Percentiles rank a stretch among this genome's conserved stretches.
phyloP scores from a whole-genome alignment of 2,888 invertebrate genomes.

The Mesodorylaimus sp. region DNA sequence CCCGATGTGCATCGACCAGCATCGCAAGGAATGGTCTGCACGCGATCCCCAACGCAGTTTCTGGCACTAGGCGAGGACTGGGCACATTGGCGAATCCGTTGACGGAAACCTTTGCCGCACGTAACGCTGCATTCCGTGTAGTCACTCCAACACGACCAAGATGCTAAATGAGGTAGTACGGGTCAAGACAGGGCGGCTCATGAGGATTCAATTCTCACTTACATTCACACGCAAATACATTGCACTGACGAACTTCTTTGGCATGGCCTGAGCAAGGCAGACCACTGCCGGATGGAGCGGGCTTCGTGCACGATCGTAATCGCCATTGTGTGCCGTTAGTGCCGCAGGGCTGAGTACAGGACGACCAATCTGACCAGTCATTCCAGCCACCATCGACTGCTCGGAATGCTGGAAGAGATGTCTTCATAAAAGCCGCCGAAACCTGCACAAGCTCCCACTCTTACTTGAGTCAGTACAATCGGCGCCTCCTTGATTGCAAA shows the following conservation, averaged over 20 bases:
- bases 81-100: constrained; percentile 8
- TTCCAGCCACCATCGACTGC: constrained; percentile 3
- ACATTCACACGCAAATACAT: constrained; percentile 5
- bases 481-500: too few species aligned
- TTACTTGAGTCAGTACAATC: too few species aligned
- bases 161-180: not conserved
- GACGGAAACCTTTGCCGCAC: constrained; percentile 8
- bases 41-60: constrained; percentile 4
- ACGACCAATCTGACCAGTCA: constrained; percentile 7
- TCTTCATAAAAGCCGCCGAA: too few species aligned
- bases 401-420: too few species aligned
- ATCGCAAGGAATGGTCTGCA: constrained; percentile 7
- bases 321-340: constrained; percentile 4
- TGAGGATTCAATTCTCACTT: not conserved
- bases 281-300: too few species aligned
- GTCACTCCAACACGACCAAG: constrained; percentile 12
- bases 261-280: constrained; percentile 4
- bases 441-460: too few species aligned
- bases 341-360: not conserved
- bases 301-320: constrained; percentile 3
- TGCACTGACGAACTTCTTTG: constrained; percentile 8
- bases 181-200: not conserved
- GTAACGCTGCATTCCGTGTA: constrained; percentile 5
- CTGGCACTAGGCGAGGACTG: not conserved
- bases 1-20: constrained; percentile 8